Conservation (phyloP, 2,113 vertebrate genomes). For the Petaurus breviceps region DNA sequence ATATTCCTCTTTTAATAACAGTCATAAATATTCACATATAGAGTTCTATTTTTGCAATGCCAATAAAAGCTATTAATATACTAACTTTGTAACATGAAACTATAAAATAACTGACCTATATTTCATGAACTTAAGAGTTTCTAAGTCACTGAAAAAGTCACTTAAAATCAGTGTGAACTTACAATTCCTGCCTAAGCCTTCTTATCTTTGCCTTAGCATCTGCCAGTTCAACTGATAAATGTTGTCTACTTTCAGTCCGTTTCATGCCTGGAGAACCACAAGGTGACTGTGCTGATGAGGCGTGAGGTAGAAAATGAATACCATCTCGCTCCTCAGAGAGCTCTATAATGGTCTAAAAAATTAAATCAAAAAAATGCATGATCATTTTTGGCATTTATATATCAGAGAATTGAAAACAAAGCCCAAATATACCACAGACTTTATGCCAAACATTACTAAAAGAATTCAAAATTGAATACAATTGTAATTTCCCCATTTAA, state of each 20-base stretch:
- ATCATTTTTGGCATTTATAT: neutral
- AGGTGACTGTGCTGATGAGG: slow-evolving; percentile 89
- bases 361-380: slow-evolving; percentile 43
- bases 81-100: neutral
- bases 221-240: slow-evolving; percentile 96
- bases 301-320: slow-evolving; percentile 90
- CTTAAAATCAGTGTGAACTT: slow-evolving; percentile 82
- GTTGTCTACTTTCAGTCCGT: slow-evolving; percentile 96
- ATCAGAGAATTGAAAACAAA: slow-evolving; percentile 28
- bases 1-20: neutral
- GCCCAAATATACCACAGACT: neutral
- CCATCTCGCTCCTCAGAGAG: slow-evolving; percentile 96
- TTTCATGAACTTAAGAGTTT: slow-evolving; percentile 19
- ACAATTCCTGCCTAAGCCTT: slow-evolving; percentile 97
- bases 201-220: slow-evolving; percentile 98
- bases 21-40: neutral
- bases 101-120: neutral
- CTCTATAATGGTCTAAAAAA: slow-evolving; percentile 91
- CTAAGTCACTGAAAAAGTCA: neutral
- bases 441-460: slow-evolving; percentile 27
- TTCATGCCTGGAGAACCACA: slow-evolving; percentile 95
- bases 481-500: slow-evolving; percentile 36
- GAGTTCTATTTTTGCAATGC: neutral
- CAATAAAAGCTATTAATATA: neutral
- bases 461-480: slow-evolving; percentile 40